These are phyloP conservation scores for Lycocerus yunnanus DNA, from an alignment of 2,888 invertebrate species.

Conservation along the genomic window DNA sequence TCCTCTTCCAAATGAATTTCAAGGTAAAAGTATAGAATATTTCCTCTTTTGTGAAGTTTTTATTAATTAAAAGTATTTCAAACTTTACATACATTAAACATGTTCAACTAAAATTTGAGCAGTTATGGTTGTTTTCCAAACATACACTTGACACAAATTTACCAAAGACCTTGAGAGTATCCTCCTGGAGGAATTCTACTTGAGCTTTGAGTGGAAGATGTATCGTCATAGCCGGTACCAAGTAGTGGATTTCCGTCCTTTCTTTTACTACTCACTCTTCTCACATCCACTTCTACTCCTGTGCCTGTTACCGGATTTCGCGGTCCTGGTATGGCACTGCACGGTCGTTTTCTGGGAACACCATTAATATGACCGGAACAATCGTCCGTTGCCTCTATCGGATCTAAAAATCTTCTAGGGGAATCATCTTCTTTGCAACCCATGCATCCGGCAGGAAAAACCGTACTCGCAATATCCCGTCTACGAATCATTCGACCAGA, in stretches of 20 bases:
- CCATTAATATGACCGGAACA: conserved; percentile 35
- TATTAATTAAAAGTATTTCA: background rate
- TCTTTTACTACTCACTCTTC: conserved; percentile 32
- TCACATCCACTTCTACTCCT: conserved; percentile 48
- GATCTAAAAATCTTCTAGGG: conserved; percentile 37
- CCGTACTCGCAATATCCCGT: conserved; percentile 35
- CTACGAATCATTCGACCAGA: conserved; percentile 24
- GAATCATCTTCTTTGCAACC: conserved; percentile 36
- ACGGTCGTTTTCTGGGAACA: conserved; percentile 34
- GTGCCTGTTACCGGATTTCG: conserved; percentile 52
- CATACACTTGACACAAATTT: conserved; percentile 10
- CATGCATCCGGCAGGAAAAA: conserved; percentile 45
- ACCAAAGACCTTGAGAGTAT: conserved; percentile 53
- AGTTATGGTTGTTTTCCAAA: conserved; percentile 6
- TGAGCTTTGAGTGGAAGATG: conserved; percentile 31
- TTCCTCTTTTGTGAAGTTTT: background rate
- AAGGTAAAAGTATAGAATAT: conserved; percentile 19
- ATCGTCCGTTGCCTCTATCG: conserved; percentile 32
- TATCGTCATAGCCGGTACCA: conserved; percentile 46
- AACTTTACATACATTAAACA: background rate
- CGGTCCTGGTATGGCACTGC: conserved; percentile 21
- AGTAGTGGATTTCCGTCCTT: conserved; percentile 52
- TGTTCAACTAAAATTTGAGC: background rate
- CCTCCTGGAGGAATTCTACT: conserved; percentile 53
- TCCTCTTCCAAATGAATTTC: conserved; percentile 37